Percentiles rank a stretch among this genome's conserved stretches.
These are phyloP conservation scores for Nesoenas mayeri DNA, from an alignment of 2,113 vertebrate species.

Conservation along the genomic window DNA sequence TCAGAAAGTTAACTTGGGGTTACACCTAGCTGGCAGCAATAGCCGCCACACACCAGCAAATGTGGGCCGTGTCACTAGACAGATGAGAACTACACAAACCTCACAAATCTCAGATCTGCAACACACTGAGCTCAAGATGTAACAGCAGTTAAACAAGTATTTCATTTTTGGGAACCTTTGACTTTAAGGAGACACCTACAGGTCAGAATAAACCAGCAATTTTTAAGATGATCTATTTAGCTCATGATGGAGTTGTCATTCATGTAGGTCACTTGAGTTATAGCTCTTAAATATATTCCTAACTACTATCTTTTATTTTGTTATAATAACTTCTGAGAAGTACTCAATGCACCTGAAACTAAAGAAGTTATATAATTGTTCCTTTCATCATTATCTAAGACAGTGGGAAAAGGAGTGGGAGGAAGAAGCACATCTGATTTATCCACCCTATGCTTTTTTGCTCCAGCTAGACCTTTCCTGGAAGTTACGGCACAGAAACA, in stretches of 20 bases:
- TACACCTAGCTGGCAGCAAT: neutral
- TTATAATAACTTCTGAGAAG: neutral
- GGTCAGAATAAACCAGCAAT: neutral
- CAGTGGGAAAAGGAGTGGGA: neutral
- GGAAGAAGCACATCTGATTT: neutral
- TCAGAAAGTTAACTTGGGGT: neutral
- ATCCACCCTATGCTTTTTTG: neutral
- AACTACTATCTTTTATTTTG: neutral
- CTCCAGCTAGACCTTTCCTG: neutral
- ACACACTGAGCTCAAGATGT: neutral
- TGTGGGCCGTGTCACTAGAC: fast-evolving
- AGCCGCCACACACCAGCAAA: neutral
- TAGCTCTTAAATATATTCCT: neutral
- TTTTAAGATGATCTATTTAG: neutral
- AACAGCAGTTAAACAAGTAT: neutral
- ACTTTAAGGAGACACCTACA: neutral
- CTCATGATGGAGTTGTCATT: neutral
- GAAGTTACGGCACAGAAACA: neutral
- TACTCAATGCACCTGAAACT: neutral
- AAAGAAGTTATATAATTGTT: neutral
- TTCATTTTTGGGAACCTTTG: neutral
- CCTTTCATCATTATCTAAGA: neutral
- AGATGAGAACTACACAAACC: neutral
- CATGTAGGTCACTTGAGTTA: neutral
- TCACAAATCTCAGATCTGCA: neutral